These are phyloP conservation scores for Chloroceryle aenea DNA, from an alignment of 2,113 vertebrate species.

Conservation along the genomic window DNA sequence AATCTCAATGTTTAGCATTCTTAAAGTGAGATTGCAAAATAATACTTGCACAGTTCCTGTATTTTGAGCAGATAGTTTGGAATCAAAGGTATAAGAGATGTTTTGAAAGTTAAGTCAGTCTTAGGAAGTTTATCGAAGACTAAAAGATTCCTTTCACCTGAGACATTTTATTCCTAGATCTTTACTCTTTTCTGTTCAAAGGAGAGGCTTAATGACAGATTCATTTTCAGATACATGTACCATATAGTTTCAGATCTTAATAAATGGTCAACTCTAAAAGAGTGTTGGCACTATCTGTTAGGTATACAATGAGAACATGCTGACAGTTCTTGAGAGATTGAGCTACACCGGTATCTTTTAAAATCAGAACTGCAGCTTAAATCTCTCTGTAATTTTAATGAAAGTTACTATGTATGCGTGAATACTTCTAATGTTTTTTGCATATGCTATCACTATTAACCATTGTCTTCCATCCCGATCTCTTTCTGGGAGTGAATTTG, in stretches of 20 bases:
- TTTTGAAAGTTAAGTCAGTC: background rate
- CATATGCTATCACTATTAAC: background rate
- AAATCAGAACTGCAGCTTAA: background rate
- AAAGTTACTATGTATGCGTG: background rate
- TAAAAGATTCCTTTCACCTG: background rate
- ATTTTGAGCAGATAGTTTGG: background rate
- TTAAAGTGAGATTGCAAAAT: background rate
- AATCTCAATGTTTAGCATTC: background rate
- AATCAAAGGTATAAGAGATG: background rate
- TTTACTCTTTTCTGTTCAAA: conserved; percentile 1
- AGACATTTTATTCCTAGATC: background rate
- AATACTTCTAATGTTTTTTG: background rate
- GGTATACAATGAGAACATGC: background rate
- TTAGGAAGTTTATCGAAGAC: background rate
- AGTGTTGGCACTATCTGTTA: background rate
- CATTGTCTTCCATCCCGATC: background rate
- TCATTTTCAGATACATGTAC: background rate
- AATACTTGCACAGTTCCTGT: background rate
- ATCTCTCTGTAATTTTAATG: background rate
- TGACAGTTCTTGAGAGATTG: background rate
- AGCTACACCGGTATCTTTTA: background rate
- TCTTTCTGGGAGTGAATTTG: background rate
- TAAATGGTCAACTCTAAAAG: background rate
- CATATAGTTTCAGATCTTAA: background rate
- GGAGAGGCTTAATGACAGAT: background rate